Evolutionary conservation across 1,140 invertebrate genomes (phyloP).

Genomic region (Gyrodactylus salaris): DNA sequence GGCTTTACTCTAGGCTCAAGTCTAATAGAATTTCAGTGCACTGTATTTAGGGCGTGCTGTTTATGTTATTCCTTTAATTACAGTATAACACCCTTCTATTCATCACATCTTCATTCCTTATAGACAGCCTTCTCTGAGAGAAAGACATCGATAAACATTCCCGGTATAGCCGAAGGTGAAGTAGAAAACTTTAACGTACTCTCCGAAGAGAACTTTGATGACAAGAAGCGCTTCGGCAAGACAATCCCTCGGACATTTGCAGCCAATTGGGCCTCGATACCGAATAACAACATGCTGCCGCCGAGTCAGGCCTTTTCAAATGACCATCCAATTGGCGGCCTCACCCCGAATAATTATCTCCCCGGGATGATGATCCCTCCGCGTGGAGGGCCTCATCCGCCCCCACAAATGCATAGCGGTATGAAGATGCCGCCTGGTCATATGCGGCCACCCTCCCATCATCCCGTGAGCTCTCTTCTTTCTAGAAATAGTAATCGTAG

Average conservation of each 20-base stretch:
- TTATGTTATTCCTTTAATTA: no score
- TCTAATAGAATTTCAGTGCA: no score
- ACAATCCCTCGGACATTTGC: background rate
- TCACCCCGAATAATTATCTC: background rate
- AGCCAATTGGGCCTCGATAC: background rate
- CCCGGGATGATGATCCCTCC: background rate
- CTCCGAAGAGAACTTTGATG: background rate
- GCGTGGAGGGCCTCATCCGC: background rate
- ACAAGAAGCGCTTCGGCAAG: background rate
- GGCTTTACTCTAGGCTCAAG: no score
- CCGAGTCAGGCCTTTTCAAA: no score
- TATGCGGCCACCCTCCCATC: background rate
- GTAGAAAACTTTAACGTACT: background rate
- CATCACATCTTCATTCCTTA: background rate
- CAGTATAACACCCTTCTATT: no score
- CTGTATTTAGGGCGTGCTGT: no score
- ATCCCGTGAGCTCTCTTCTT: background rate
- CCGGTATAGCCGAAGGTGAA: slow-evolving; percentile 5
- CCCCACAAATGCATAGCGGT: no score
- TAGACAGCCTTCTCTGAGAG: background rate
- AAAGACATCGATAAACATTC: background rate
- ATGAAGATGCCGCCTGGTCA: background rate
- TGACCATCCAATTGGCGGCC: background rate
- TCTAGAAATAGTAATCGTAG: no score
- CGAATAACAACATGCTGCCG: background rate